Evolutionary conservation across 2,888 invertebrate species (phyloP), one percentile per base, ranked within the genome.

Genomic region (Chrysodeixis includens): DNA sequence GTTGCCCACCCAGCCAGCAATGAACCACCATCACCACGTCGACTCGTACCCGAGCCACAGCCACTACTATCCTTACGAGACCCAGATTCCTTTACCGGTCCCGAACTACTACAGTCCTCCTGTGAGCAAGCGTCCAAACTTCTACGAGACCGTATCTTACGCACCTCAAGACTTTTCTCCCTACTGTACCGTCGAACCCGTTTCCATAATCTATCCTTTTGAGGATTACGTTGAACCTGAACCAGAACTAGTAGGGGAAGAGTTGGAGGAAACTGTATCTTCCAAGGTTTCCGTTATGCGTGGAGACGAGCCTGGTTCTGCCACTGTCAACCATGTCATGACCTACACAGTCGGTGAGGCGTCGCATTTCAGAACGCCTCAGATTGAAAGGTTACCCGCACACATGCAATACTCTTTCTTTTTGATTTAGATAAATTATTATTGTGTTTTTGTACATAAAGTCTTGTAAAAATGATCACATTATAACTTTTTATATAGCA

Each of bases 391-490:
- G 32, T 74, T 95, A 32, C 94, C 95, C 1, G 89, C 94, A 70
- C 94, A 95, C 74, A 88, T 93, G 89, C 94, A 94, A 62, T 95
- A 95, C 71, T 89, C 87, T 56, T 94, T 94, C 77, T 88, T 88
- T 35, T 76, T 94, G 71, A 85, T 93, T 76, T 94, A 87, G 87
- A 67, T 57, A 71, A 61, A 30, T 35, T 63, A 69, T 62, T 57
- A 71, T 30, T 66, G 54, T 62, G 18, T 51, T 49, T 65, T 64
- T 64, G 59, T 79, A 64, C 61, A 71, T 69, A 63, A 67, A 46
- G 53, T 52, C 1, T 30, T 66, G 67, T 62, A 62, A 71, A 56
- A 69, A 4, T 10, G 9, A 22, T 30, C 14, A 14, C 14, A 16
- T 16, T 16, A 46, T 46, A 9, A 26, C 26, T 16, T 8, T 8